Evolutionary conservation across 2,113 vertebrate genomes (phyloP), one percentile per base, ranked within the genome.

Genomic region (Nycticorax nycticorax): DNA sequence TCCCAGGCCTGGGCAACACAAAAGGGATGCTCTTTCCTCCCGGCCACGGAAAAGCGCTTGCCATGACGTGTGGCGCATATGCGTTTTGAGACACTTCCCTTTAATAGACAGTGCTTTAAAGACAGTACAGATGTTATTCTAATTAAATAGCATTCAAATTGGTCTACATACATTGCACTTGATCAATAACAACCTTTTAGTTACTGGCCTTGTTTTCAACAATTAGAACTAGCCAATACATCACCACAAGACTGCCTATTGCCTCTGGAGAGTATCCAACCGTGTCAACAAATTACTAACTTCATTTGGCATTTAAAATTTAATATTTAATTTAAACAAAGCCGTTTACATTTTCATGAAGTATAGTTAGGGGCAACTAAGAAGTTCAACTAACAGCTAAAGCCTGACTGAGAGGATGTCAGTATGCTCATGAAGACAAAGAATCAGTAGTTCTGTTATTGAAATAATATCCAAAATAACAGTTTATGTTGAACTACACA

Each of bases 11-110:
- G 17, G 11, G 15, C 28, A 91, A 56, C 15, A 15, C 16, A 8
- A 24, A 76, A 81, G 4, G 3, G 41, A 41, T 13, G 13, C 7
- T 45, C 35, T 33, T 71, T 68, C 16, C 62, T 68, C 6, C 4
- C 0, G 1, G 39, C 16, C 60, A 26, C 0, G 2, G 14, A 71
- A 32, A 50, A 55, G 10, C 2, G 23, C 33, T 59, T 63, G 14
- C 21, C 26, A 5, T 8, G 33, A 47, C 2, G 1, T 3, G 8
- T 0, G 23, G 35, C 2, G 3, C 23, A 33, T 3, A 12, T 4
- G 1, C 0, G 0, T 59, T 74, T 71, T 71, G 55, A 84, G 64
- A 74, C 37, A 50, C 8, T 55, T 23, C 19, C 18, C 37, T 88
- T 86, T 30, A 88, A 88, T 0, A 93, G 33, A 52, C 4, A 12